Percentiles rank a stretch among this genome's conserved stretches.
Evolutionary conservation across 2,888 invertebrate species (phyloP).

Genomic region (Drosophila conformis): DNA sequence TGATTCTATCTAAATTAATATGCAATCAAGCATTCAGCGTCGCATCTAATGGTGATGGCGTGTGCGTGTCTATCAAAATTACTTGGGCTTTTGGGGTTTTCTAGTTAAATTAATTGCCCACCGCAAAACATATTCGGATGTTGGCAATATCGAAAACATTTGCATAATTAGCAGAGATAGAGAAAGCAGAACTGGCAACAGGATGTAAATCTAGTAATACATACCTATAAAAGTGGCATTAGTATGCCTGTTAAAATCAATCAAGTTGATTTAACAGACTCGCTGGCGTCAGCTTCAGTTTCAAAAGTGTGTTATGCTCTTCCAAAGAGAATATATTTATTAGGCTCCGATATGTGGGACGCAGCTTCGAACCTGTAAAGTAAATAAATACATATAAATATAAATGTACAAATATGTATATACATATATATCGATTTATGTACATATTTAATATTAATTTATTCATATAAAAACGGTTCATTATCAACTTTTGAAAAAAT

Average conservation of each 20-base stretch:
- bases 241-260: slow-evolving; percentile 33
- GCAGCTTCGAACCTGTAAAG: neutral
- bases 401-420: neutral
- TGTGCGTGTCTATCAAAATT: slow-evolving; percentile 53
- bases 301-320: slow-evolving; percentile 20
- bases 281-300: slow-evolving; percentile 54
- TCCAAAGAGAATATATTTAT: neutral
- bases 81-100: slow-evolving; percentile 18
- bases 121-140: slow-evolving; percentile 31
- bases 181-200: slow-evolving; percentile 14
- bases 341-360: neutral
- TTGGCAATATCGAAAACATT: slow-evolving; percentile 43
- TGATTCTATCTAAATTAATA: slow-evolving; percentile 65
- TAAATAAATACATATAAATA: neutral
- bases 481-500: neutral
- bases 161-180: slow-evolving; percentile 57
- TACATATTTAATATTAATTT: neutral
- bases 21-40: slow-evolving; percentile 74
- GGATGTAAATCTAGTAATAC: slow-evolving; percentile 30
- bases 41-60: slow-evolving; percentile 56
- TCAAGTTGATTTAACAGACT: slow-evolving; percentile 58
- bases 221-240: slow-evolving; percentile 22
- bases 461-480: neutral
- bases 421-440: neutral
- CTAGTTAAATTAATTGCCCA: slow-evolving; percentile 59